These are phyloP conservation scores for Aphaenogaster floridana DNA, from an alignment of 1,140 invertebrate genomes.

Conservation along the genomic window DNA sequence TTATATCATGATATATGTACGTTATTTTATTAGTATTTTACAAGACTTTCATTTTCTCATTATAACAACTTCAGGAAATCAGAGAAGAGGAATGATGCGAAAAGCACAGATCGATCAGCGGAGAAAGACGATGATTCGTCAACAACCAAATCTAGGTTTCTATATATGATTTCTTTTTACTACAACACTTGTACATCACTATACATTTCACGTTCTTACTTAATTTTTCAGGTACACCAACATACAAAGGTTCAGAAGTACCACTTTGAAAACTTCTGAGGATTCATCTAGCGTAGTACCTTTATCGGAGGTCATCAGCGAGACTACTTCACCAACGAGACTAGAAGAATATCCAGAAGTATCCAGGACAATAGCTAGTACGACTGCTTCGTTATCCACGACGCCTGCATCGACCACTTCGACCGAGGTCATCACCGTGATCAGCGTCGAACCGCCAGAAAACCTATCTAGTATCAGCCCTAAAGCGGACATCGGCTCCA, in stretches of 20 bases:
- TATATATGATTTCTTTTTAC: conserved; percentile 37
- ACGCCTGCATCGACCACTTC: conserved; percentile 60
- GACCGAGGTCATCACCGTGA: conserved; percentile 3
- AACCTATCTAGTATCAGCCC: background rate
- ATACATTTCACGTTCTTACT: background rate
- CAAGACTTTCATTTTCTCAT: conserved; percentile 1
- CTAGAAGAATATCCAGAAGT: conserved; percentile 27
- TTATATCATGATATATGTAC: background rate
- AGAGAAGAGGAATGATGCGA: background rate
- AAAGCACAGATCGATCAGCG: conserved; percentile 46
- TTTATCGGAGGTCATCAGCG: background rate
- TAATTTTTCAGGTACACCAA: conserved; percentile 84
- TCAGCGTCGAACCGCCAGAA: conserved; percentile 38
- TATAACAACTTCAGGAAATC: conserved; percentile 39
- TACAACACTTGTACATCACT: background rate
- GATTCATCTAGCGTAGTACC: background rate
- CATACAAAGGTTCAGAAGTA: conserved; percentile 85
- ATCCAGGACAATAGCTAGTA: conserved; percentile 62
- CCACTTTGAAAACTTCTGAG: conserved; percentile 74
- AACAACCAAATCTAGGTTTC: conserved; percentile 80
- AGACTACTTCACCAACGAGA: conserved; percentile 63
- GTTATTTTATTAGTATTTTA: conserved; percentile 14
- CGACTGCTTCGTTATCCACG: conserved; percentile 56
- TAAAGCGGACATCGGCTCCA: background rate
- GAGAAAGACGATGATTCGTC: conserved; percentile 66